Base-by-base conservation (phyloP, 2,797 vertebrate genomes). In the Micromesistius poutassou region DNA sequence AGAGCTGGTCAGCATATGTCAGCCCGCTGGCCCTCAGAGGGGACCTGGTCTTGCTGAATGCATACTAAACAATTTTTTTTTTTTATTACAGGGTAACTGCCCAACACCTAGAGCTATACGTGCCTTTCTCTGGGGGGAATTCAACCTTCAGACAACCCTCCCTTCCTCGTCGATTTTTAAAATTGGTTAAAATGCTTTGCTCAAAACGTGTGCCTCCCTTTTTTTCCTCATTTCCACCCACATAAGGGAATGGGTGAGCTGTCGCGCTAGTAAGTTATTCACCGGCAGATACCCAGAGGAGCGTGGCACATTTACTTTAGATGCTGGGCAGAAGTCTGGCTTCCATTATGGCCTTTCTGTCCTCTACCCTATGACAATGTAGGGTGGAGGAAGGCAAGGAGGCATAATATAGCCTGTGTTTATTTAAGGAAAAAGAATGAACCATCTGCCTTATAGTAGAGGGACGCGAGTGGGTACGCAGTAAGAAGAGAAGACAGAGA, bases 1-100 rank as follows among this genome's bases (percentile, higher is more conserved):
- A 76, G 78, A 30, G 78, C 46, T 79, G 78, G 70, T 79, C 78
- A 79, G 78, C 50, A 22, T 12, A 75, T 74, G 73, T 73, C 71
- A 72, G 74, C 40, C 70, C 36, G 50, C 50, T 36, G 35, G 68
- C 66, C 71, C 13, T 50, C 50, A 28, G 62, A 28, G 9, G 30
- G 66, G 71, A 46, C 76, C 35, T 35, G 22, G 72, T 73, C 19
- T 10, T 73, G 78, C 71, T 73, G 38, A 75, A 72, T n/a, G 40
- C 35, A 4, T 19, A 9, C 74, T 72, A 31, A 46, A 5, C 75
- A n/a, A n/a, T 28, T 1, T 38, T 38, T 2, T 33, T 33, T 9
- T 74, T 50, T 19, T 74, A n/a, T 30, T 12, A 38, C 76, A 62
- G 31, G 7, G 40, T 76, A 77, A 77, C 74, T 68, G 40, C 62